These are phyloP conservation scores for Arrhamphus sclerolepis DNA, from an alignment of 2,797 vertebrate genomes.

Conservation along the genomic window DNA sequence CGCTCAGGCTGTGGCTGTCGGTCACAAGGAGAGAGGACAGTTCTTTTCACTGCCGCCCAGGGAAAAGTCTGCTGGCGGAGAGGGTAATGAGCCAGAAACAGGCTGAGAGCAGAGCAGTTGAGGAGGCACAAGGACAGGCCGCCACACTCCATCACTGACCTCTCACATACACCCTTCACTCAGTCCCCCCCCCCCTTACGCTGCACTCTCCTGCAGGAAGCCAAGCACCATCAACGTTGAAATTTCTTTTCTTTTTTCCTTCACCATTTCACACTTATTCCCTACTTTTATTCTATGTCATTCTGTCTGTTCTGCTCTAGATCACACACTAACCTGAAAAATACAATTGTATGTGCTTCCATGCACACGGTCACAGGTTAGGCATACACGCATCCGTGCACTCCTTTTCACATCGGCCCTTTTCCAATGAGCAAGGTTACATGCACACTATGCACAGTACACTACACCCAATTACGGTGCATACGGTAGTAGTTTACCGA, in stretches of 20 bases:
- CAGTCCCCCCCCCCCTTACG: slow-evolving; percentile 53
- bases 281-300: slow-evolving; percentile 43
- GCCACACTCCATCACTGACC: slow-evolving; percentile 34
- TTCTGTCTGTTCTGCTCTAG: slow-evolving; percentile 63
- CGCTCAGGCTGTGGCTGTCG: slow-evolving; percentile 70
- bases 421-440: slow-evolving; percentile 29
- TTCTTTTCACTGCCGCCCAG: slow-evolving; percentile 80
- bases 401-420: slow-evolving; percentile 20
- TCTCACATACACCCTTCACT: slow-evolving; percentile 61
- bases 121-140: slow-evolving; percentile 81
- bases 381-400: slow-evolving; percentile 37
- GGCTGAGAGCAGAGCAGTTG: slow-evolving; percentile 66
- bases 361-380: slow-evolving; percentile 44
- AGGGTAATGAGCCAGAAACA: slow-evolving; percentile 84
- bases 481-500: slow-evolving; percentile 9
- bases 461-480: slow-evolving; percentile 34
- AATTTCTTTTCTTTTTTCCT: slow-evolving; percentile 28
- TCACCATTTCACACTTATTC: slow-evolving; percentile 53
- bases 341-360: slow-evolving; percentile 52
- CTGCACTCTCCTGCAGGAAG: slow-evolving; percentile 33
- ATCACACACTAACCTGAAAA: slow-evolving; percentile 57
- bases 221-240: slow-evolving; percentile 62
- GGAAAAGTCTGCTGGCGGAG: slow-evolving; percentile 80
- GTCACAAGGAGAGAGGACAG: slow-evolving; percentile 73
- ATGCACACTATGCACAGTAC: slow-evolving; percentile 26